These are phyloP conservation scores for Epinotia ramella DNA, from an alignment of 2,888 invertebrate genomes.

Conservation along the genomic window DNA sequence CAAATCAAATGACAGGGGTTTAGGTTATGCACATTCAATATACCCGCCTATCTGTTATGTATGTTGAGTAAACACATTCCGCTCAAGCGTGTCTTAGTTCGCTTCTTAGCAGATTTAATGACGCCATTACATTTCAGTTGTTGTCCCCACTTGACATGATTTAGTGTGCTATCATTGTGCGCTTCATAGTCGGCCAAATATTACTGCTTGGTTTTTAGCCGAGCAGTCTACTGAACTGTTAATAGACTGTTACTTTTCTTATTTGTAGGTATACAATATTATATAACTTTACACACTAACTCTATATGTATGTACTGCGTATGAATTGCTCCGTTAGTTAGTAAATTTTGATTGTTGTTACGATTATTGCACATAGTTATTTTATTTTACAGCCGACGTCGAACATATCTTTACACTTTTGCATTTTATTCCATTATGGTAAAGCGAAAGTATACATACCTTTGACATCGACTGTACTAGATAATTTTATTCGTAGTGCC, in stretches of 20 bases:
- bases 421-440: too few species aligned
- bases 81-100: background rate
- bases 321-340: background rate
- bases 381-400: background rate
- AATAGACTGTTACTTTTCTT: constrained; percentile 26
- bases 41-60: background rate
- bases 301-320: too few species aligned
- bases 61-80: background rate
- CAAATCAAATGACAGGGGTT: background rate
- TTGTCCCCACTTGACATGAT: background rate
- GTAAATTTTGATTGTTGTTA: constrained; percentile 19
- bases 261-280: constrained; percentile 10
- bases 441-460: too few species aligned
- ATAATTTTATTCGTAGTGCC: constrained; percentile 11
- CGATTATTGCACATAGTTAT: background rate
- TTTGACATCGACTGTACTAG: too few species aligned
- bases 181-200: constrained; percentile 8
- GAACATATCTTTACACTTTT: too few species aligned
- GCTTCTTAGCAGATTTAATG: too few species aligned
- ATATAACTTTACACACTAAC: too few species aligned
- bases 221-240: constrained; percentile 5
- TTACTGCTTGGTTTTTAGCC: constrained; percentile 7
- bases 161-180: constrained; percentile 12
- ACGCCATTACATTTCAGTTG: too few species aligned
- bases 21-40: background rate